Evolutionary conservation across 2,797 vertebrate species (phyloP).

Genomic region (Platalea minor): DNA sequence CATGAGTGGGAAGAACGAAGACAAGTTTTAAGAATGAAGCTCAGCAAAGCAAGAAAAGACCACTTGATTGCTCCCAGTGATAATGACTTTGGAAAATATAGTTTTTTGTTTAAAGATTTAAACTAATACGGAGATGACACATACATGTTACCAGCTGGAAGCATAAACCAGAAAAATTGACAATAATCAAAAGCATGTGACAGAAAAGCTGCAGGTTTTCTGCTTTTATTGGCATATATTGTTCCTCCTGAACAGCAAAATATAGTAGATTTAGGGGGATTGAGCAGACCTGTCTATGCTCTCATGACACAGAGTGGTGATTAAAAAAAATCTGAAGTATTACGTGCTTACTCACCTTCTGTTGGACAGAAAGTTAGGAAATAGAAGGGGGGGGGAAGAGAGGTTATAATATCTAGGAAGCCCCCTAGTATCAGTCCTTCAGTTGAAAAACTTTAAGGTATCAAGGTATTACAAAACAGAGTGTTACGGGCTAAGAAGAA

Average conservation of each 20-base stretch:
- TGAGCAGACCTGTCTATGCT: constrained; percentile 72
- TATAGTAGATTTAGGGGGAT: constrained; percentile 77
- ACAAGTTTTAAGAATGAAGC: constrained; percentile 95
- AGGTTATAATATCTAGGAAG: constrained; percentile 52
- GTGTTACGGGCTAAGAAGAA: constrained; percentile 56
- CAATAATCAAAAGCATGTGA: constrained; percentile 75
- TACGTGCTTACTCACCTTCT: constrained; percentile 67
- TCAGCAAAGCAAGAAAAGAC: constrained; percentile 96
- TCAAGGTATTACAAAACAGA: constrained; percentile 54
- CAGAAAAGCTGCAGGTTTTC: constrained; percentile 76
- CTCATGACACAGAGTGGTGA: constrained; percentile 61
- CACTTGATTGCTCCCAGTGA: constrained; percentile 98
- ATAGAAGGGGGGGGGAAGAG: constrained; percentile 43
- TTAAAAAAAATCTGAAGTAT: constrained; percentile 66
- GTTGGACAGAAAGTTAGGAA: constrained; percentile 73
- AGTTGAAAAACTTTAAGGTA: constrained; percentile 51
- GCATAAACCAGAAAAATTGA: constrained; percentile 74
- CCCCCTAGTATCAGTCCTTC: constrained; percentile 67
- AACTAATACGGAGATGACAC: constrained; percentile 82
- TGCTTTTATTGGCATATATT: constrained; percentile 76
- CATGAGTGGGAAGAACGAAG: constrained; percentile 93
- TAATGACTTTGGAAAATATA: constrained; percentile 99
- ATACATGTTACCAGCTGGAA: constrained; percentile 72
- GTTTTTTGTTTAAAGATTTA: constrained; percentile 99
- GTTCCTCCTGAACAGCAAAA: constrained; percentile 77